Conservation (phyloP, 1,140 invertebrate genomes). For the Acromyrmex echinatior region DNA sequence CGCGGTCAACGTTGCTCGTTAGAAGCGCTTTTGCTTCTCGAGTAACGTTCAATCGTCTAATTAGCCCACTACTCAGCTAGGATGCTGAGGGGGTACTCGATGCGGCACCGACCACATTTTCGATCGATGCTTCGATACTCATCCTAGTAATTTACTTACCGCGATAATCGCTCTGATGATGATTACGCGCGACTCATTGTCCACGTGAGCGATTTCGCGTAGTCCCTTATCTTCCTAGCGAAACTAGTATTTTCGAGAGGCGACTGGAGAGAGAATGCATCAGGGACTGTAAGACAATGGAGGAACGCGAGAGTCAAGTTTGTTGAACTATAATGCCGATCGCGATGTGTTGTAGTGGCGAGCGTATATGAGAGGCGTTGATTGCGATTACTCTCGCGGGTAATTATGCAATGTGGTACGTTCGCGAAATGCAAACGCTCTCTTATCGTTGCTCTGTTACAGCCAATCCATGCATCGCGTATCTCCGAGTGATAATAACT, state of each 20-base stretch:
- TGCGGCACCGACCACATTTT: slow-evolving; percentile 22
- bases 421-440: slow-evolving; percentile 29
- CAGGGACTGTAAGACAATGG: slow-evolving; percentile 66
- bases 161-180: slow-evolving; percentile 83
- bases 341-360: slow-evolving; percentile 60
- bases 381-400: slow-evolving; percentile 69
- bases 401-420: slow-evolving; percentile 49
- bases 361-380: slow-evolving; percentile 69
- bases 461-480: slow-evolving; percentile 61
- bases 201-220: slow-evolving; percentile 82
- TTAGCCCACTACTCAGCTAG: slow-evolving; percentile 35
- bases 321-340: slow-evolving; percentile 60
- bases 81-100: not conserved
- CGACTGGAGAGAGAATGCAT: slow-evolving; percentile 36
- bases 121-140: slow-evolving; percentile 44
- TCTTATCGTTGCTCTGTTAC: slow-evolving; percentile 53
- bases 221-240: slow-evolving; percentile 64
- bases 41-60: slow-evolving; percentile 59
- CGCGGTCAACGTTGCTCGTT: slow-evolving; percentile 56
- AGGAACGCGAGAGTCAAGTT: slow-evolving; percentile 67
- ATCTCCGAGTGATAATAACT: slow-evolving; percentile 75
- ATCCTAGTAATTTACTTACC: slow-evolving; percentile 64
- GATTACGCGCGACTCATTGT: slow-evolving; percentile 82
- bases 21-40: slow-evolving; percentile 62
- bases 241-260: slow-evolving; percentile 41